Evolutionary conservation across 2,113 vertebrate species (phyloP).

Genomic region (Strix aluco): DNA sequence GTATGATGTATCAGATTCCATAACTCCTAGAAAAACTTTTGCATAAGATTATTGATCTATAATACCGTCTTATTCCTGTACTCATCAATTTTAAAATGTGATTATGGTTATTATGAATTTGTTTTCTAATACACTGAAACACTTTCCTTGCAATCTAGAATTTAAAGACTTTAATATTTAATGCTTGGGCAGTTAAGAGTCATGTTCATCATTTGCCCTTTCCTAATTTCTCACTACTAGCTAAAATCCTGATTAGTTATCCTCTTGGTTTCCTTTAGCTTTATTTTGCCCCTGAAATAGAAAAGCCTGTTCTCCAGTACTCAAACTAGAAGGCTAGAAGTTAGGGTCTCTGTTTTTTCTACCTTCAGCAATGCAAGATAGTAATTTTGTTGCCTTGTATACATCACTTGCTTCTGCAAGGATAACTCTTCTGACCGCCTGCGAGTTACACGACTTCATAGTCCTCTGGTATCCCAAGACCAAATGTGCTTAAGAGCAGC

Average conservation of each 20-base stretch:
- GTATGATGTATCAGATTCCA: not conserved
- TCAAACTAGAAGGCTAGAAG: not conserved
- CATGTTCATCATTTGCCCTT: not conserved
- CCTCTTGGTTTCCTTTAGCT: not conserved
- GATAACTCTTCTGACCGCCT: not conserved
- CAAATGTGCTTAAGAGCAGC: not conserved
- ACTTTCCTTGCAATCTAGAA: not conserved
- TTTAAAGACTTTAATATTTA: not conserved
- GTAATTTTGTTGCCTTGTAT: not conserved
- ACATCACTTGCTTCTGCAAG: not conserved
- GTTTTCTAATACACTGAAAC: not conserved
- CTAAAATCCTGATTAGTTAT: not conserved
- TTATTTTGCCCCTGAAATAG: not conserved
- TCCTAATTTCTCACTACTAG: not conserved
- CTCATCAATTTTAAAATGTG: not conserved
- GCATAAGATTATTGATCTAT: not conserved
- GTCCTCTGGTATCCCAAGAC: not conserved
- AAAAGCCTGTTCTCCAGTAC: not conserved
- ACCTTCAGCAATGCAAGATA: not conserved
- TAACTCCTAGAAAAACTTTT: not conserved
- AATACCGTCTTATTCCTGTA: not conserved
- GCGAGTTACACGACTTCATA: not conserved
- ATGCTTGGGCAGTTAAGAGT: not conserved
- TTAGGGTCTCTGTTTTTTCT: not conserved
- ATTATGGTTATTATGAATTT: not conserved